phyloP scores from a whole-genome alignment of 2,888 invertebrate genomes.

The Pherbina coryleti region DNA sequence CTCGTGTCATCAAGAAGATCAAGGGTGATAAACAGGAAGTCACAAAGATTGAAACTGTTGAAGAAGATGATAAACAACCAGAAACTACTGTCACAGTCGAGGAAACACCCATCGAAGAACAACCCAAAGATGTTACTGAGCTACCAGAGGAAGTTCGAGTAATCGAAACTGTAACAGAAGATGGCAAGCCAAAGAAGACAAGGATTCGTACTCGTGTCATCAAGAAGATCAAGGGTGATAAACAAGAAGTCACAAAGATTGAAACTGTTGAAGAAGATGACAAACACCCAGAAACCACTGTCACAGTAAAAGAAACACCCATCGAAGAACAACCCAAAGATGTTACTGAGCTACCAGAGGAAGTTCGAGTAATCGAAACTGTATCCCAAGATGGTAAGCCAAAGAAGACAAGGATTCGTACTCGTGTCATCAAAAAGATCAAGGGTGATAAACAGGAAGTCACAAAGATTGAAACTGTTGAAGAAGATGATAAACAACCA shows the following conservation, averaged over 20 bases:
- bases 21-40: slow-evolving; percentile 46
- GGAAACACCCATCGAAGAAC: slow-evolving; percentile 33
- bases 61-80: slow-evolving; percentile 39
- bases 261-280: slow-evolving; percentile 41
- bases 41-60: slow-evolving; percentile 39
- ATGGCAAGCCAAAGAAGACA: slow-evolving; percentile 36
- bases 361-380: slow-evolving; percentile 40
- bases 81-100: slow-evolving; percentile 38
- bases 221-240: slow-evolving; percentile 39
- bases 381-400: slow-evolving; percentile 39
- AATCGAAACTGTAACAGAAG: slow-evolving; percentile 34
- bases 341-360: slow-evolving; percentile 40
- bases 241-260: slow-evolving; percentile 40
- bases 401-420: slow-evolving; percentile 40
- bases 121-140: slow-evolving; percentile 11
- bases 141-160: slow-evolving; percentile 38
- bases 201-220: slow-evolving; percentile 40
- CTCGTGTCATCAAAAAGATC: slow-evolving; percentile 38
- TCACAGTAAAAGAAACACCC: slow-evolving; percentile 37
- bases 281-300: slow-evolving; percentile 40
- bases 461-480: slow-evolving; percentile 44
- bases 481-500: slow-evolving; percentile 44
- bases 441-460: slow-evolving; percentile 40
- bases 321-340: slow-evolving; percentile 32
- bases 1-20: slow-evolving; percentile 44